A percentile compares a stretch with the other conserved stretches of the same genome.
Conservation (phyloP, 2,888 invertebrate species). For the Andricus quercusramuli region DNA sequence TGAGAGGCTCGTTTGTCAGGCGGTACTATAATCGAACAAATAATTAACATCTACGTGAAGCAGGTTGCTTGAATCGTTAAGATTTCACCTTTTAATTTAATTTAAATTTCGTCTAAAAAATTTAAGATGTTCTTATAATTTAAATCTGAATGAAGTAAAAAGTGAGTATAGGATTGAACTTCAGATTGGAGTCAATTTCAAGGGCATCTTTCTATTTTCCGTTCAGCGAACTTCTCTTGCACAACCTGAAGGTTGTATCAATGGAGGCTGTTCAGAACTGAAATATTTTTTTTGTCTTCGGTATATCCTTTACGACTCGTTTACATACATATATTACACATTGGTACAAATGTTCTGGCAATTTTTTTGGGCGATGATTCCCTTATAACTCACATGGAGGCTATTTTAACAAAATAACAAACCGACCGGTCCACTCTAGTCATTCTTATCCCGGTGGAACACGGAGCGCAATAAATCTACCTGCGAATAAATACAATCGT, state of each 20-base stretch:
- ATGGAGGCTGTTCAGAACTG: background rate
- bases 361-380: slow-evolving; percentile 44
- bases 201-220: background rate
- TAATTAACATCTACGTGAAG: background rate
- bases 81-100: slow-evolving; percentile 8
- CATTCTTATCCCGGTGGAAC: slow-evolving; percentile 56
- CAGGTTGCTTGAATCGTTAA: background rate
- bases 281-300: slow-evolving; percentile 3
- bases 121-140: no score
- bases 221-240: background rate
- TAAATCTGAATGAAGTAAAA: background rate
- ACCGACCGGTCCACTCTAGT: slow-evolving; percentile 56
- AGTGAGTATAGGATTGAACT: background rate
- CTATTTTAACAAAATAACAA: slow-evolving; percentile 55
- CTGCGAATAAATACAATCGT: slow-evolving; percentile 54
- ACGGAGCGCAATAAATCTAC: slow-evolving; percentile 58
- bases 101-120: background rate
- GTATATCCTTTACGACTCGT: slow-evolving; percentile 5
- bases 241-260: background rate
- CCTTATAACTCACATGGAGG: slow-evolving; percentile 43
- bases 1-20: slow-evolving; percentile 31
- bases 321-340: slow-evolving; percentile 31
- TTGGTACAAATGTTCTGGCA: slow-evolving; percentile 32
- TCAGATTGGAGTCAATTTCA: background rate
- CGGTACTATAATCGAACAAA: slow-evolving; percentile 18